Percentiles rank a stretch among this genome's conserved stretches.
phyloP scores from a whole-genome alignment of 53 echinoderm and acorn worm species.

The Glandiceps talaboti region DNA sequence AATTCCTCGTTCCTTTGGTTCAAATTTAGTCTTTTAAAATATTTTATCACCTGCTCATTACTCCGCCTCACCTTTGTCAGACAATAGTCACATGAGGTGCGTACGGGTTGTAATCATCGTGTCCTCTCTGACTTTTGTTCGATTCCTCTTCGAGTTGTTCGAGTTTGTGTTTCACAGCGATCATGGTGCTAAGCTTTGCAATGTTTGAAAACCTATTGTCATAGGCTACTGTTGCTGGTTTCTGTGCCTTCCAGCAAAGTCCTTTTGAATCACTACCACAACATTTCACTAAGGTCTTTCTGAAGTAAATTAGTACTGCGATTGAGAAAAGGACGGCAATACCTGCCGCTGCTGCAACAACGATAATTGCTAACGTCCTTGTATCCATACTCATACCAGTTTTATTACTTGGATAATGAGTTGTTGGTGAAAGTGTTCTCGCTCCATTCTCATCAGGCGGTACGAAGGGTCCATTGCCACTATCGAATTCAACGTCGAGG shows the following conservation, averaged over 20 bases:
- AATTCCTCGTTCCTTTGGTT: no score
- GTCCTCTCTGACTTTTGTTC: not conserved
- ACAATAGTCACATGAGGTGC: not conserved
- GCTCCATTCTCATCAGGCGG: not conserved
- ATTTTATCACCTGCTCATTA: not conserved
- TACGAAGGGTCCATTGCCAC: no score
- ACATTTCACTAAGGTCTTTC: not conserved
- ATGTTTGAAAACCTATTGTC: not conserved
- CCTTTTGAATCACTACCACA: not conserved
- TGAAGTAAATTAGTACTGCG: not conserved
- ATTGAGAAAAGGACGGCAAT: not conserved
- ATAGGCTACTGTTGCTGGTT: not conserved
- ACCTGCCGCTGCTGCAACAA: not conserved
- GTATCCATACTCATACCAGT: not conserved
- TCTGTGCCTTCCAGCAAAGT: not conserved
- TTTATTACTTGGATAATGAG: not conserved
- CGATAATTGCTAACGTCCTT: not conserved
- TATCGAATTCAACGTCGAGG: not conserved
- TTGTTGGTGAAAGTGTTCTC: not conserved
- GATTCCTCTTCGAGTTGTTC: not conserved
- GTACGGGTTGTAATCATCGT: not conserved
- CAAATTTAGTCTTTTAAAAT: no score
- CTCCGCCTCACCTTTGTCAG: not conserved
- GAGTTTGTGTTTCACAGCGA: not conserved
- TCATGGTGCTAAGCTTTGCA: not conserved